Conservation (phyloP, 2,113 vertebrate species). For the Ivindomyrus marchei region DNA sequence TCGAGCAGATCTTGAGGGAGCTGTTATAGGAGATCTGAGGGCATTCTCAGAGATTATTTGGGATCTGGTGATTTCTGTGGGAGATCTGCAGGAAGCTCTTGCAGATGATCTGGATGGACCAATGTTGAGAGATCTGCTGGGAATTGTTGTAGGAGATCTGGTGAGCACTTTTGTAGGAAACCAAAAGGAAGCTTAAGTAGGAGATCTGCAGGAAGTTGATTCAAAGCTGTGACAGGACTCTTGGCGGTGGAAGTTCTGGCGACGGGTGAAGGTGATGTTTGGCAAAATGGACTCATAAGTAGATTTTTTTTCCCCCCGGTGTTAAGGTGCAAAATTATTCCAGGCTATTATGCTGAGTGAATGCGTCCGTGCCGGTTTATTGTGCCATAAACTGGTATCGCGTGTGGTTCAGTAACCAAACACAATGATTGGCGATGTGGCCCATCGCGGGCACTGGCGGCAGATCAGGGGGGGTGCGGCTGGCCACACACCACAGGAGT, state of each 20-base stretch:
- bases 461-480: slow-evolving; percentile 51
- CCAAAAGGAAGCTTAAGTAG: neutral
- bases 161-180: neutral
- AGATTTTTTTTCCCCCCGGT: slow-evolving; percentile 34
- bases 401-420: slow-evolving; percentile 86
- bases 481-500: slow-evolving; percentile 61
- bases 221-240: neutral
- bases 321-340: slow-evolving; percentile 66
- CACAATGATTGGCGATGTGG: slow-evolving; percentile 71
- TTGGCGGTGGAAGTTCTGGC: neutral
- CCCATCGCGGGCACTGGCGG: slow-evolving; percentile 63
- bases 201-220: neutral
- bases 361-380: slow-evolving; percentile 86
- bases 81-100: neutral
- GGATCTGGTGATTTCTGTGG: neutral
- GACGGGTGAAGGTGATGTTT: slow-evolving; percentile 23
- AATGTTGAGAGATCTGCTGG: neutral
- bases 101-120: neutral
- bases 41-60: neutral
- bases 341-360: slow-evolving; percentile 82
- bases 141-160: neutral
- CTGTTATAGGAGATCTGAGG: neutral
- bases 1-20: neutral
- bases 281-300: slow-evolving; percentile 33
- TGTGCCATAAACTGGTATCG: slow-evolving; percentile 85